Base-by-base conservation (phyloP, 2,797 vertebrate species). In the Cuculus canorus region DNA sequence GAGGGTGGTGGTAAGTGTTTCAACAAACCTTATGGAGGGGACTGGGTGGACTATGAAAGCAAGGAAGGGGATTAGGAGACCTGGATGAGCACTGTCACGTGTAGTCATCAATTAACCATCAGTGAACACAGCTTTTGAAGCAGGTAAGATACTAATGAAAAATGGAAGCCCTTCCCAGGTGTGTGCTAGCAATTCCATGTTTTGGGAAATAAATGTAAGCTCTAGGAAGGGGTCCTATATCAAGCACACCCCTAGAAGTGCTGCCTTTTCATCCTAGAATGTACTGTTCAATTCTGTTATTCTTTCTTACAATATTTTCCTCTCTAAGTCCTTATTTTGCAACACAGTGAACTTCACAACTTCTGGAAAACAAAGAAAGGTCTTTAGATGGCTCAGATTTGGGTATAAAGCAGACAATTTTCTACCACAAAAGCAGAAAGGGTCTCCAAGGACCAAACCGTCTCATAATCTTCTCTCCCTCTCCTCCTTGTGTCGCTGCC, bases 1-100 rank as follows among this genome's bases (percentile, higher is more conserved):
- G 30, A 77, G 10, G 15, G 19, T 64, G 61, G 24, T 41, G 19
- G 39, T 24, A 41, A 16, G 7, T 45, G 47, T 64, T 75, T 39
- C 50, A 75, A 35, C 37, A 60, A 69, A 84, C n/a, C n/a, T 68
- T 53, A 47, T 35, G 59, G 35, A 63, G 30, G n/a, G 1, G 6
- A 28, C 10, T 32, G 24, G 5, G 24, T 48, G 17, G 17, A 64
- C 68, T 75, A 32, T 30, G 45, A 59, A 53, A 18, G 30, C 52
- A 85, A 73, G 24, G 8, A 68, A 50, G 10, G 24, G 19, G 4
- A 5, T 68, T 63, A 71, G 63, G 57, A 75, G 37, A 25, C 21
- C 41, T 41, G 56, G 32, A 43, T 80, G 50, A 61, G 14, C 66
- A 33, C 2, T 3, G 8, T 61, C 17, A 5, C 1, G 0, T 35